These are phyloP conservation scores for Meandrusa payeni DNA, from an alignment of 2,888 invertebrate species.

Conservation along the genomic window DNA sequence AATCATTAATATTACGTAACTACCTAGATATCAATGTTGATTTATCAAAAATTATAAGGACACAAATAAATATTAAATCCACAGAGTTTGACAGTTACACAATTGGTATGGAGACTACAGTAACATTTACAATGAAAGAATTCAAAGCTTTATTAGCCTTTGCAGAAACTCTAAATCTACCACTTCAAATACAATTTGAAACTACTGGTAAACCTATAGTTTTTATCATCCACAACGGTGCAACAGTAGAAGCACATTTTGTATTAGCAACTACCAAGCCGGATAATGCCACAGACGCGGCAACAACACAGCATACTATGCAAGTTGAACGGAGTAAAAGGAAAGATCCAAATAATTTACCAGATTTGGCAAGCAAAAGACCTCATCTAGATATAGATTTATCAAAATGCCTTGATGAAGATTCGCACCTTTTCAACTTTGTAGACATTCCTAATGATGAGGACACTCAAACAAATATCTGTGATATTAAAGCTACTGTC, in stretches of 20 bases:
- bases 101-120: conserved; percentile 83
- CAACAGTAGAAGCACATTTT: conserved; percentile 89
- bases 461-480: conserved; percentile 22
- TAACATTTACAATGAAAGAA: conserved; percentile 94
- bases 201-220: conserved; percentile 89
- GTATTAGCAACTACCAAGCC: conserved; percentile 89
- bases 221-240: conserved; percentile 85
- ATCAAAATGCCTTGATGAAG: conserved; percentile 67
- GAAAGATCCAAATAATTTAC: conserved; percentile 40
- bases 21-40: conserved; percentile 85
- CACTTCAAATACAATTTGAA: conserved; percentile 87
- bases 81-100: conserved; percentile 87
- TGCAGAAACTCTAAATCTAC: conserved; percentile 86
- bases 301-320: conserved; percentile 64
- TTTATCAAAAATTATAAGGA: conserved; percentile 86
- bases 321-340: conserved; percentile 49
- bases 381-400: conserved; percentile 59
- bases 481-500: conserved; percentile 33
- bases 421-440: conserved; percentile 72
- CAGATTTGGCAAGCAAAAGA: conserved; percentile 55
- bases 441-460: conserved; percentile 55
- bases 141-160: conserved; percentile 89
- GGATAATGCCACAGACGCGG: conserved; percentile 62
- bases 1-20: conserved; percentile 86
- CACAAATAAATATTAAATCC: conserved; percentile 87